These are phyloP conservation scores for Heliconius eleuchia DNA, from an alignment of 1,140 invertebrate species.

Conservation along the genomic window DNA sequence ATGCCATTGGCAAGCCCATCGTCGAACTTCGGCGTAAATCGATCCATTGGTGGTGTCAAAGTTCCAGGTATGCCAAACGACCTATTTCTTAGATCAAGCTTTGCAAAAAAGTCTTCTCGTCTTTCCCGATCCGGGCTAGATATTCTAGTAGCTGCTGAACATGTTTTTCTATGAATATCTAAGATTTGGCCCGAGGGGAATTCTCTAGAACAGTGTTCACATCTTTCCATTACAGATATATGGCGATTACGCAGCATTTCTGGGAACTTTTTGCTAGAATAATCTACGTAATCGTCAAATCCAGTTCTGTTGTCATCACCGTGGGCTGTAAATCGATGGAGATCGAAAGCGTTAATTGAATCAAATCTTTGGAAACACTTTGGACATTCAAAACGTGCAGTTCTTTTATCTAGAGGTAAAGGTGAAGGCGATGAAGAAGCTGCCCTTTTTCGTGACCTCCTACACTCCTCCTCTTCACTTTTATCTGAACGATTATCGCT, in stretches of 20 bases:
- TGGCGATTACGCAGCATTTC: constrained; percentile 87
- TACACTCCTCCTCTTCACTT: constrained; percentile 78
- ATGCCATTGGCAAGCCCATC: constrained; percentile 66
- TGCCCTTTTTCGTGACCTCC: constrained; percentile 71
- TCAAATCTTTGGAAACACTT: constrained; percentile 87
- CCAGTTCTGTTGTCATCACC: constrained; percentile 81
- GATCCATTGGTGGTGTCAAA: constrained; percentile 78
- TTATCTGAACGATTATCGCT: constrained; percentile 72
- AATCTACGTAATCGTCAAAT: constrained; percentile 90
- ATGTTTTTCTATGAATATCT: constrained; percentile 85
- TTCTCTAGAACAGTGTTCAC: constrained; percentile 86
- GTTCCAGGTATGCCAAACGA: constrained; percentile 74
- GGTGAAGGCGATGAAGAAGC: constrained; percentile 72
- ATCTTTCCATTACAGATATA: constrained; percentile 84
- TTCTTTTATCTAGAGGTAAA: constrained; percentile 88
- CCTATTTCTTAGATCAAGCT: constrained; percentile 88
- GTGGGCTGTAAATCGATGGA: constrained; percentile 84
- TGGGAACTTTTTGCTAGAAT: constrained; percentile 89
- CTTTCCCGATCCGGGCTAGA: constrained; percentile 81
- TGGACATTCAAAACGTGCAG: constrained; percentile 86
- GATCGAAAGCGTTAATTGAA: constrained; percentile 86
- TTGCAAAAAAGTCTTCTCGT: constrained; percentile 90
- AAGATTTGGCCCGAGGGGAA: constrained; percentile 89
- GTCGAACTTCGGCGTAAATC: constrained; percentile 69
- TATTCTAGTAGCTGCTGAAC: constrained; percentile 62